A percentile compares a stretch with the other conserved stretches of the same genome.
Conservation (phyloP, 92 coral and sea anemone species). For the Meandrina meandrites region DNA sequence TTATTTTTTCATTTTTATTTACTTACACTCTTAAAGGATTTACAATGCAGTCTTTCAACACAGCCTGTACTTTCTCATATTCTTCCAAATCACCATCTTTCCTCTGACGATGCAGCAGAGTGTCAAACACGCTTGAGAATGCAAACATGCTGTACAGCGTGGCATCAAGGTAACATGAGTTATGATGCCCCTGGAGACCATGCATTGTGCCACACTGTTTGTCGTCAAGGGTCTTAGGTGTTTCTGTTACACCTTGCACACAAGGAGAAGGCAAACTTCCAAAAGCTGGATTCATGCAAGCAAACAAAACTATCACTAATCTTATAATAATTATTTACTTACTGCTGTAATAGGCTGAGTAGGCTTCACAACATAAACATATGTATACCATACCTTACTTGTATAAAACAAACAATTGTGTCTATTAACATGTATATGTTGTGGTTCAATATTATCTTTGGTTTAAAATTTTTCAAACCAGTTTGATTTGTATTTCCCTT, state of each 20-base stretch:
- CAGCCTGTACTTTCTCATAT: constrained; percentile 82
- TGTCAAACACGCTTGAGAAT: constrained; percentile 82
- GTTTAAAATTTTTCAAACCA: too few species aligned
- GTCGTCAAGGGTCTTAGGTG: constrained; percentile 46
- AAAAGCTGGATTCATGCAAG: constrained; percentile 50
- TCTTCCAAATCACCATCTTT: constrained; percentile 63
- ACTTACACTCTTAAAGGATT: constrained; percentile 88
- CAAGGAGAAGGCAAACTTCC: constrained; percentile 75
- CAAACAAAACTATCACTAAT: background rate
- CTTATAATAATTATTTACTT: too few species aligned
- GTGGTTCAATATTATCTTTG: too few species aligned
- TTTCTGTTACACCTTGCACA: constrained; percentile 60
- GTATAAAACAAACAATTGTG: too few species aligned
- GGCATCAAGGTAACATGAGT: constrained; percentile 95
- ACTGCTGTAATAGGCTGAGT: too few species aligned
- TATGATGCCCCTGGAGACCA: constrained; percentile 98
- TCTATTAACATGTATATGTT: too few species aligned
- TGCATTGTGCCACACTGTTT: constrained; percentile 63
- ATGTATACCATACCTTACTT: too few species aligned
- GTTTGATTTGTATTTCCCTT: too few species aligned
- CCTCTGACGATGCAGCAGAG: constrained; percentile 72
- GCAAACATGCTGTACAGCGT: constrained; percentile 89
- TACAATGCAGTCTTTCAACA: constrained; percentile 77
- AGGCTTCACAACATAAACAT: background rate
- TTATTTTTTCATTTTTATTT: background rate